phyloP scores from a whole-genome alignment of 1,140 invertebrate genomes.

The Drosophila parabipectinata region DNA sequence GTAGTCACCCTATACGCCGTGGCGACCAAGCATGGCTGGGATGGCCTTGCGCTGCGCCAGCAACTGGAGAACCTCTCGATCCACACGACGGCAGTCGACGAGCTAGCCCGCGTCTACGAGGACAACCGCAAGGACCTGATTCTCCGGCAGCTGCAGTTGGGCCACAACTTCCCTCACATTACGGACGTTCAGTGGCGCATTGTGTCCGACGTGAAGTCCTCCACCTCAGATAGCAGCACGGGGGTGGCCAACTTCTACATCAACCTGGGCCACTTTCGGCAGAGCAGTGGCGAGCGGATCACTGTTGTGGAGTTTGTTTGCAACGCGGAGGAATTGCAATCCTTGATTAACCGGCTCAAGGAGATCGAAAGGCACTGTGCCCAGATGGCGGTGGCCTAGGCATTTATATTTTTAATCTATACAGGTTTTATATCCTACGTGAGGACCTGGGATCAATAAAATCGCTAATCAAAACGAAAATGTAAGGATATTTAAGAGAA shows the following conservation, averaged over 20 bases:
- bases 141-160: constrained; percentile 69
- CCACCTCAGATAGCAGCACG: constrained; percentile 64
- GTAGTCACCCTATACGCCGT: constrained; percentile 70
- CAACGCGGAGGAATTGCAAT: constrained; percentile 81
- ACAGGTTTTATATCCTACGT: background rate
- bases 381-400: constrained; percentile 61
- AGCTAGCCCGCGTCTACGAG: constrained; percentile 70
- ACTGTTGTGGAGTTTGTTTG: constrained; percentile 76
- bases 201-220: constrained; percentile 77
- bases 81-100: constrained; percentile 51
- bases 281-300: constrained; percentile 67
- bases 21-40: constrained; percentile 72
- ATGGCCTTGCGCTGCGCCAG: constrained; percentile 47
- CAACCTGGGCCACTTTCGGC: constrained; percentile 67
- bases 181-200: constrained; percentile 82
- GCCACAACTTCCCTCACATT: constrained; percentile 73
- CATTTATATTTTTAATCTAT: background rate
- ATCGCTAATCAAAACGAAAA: background rate
- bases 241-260: constrained; percentile 71
- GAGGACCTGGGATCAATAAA: background rate
- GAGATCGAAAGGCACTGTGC: constrained; percentile 81
- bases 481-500: background rate
- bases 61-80: constrained; percentile 57
- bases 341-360: constrained; percentile 75
- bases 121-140: constrained; percentile 69